A percentile compares a stretch with the other conserved stretches of the same genome.
Conservation (phyloP, 2,113 vertebrate genomes). For the Dermatemys mawii region DNA sequence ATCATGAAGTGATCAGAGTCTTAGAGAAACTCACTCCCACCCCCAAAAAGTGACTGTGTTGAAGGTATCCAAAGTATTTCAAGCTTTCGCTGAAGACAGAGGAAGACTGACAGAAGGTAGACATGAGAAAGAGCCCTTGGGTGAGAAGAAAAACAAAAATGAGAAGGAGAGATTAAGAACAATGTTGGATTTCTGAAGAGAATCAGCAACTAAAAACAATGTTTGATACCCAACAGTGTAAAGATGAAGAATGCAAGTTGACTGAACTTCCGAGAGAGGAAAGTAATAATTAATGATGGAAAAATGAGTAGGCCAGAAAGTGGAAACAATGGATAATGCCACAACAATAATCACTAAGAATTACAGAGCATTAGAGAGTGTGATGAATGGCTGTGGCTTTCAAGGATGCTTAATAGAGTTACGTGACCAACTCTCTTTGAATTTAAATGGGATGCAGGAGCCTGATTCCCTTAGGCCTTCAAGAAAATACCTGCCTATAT, state of each 20-base stretch:
- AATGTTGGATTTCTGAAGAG: slow-evolving; percentile 4
- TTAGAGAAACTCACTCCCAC: neutral
- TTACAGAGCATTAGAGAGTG: neutral
- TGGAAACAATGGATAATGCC: neutral
- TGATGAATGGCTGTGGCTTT: slow-evolving; percentile 11
- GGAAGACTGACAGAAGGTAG: neutral
- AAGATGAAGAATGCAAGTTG: neutral
- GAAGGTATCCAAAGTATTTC: neutral
- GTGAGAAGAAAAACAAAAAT: slow-evolving; percentile 18
- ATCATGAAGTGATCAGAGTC: slow-evolving; percentile 27
- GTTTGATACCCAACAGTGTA: neutral
- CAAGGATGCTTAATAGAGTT: neutral
- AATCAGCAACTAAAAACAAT: neutral
- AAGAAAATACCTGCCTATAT: neutral
- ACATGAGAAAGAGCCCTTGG: neutral
- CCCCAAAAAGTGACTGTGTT: neutral
- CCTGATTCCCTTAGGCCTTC: neutral
- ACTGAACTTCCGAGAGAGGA: neutral
- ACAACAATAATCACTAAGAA: neutral
- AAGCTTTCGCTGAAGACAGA: slow-evolving; percentile 6
- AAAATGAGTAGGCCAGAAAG: slow-evolving; percentile 1
- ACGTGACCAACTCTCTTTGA: neutral
- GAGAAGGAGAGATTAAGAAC: slow-evolving; percentile 38
- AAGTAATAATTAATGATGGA: neutral
- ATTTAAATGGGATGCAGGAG: neutral